A percentile compares a stretch with the other conserved stretches of the same genome.
These are phyloP conservation scores for Lepidocyrtoides sp. DNA, from an alignment of 2,888 invertebrate species.

Conservation along the genomic window DNA sequence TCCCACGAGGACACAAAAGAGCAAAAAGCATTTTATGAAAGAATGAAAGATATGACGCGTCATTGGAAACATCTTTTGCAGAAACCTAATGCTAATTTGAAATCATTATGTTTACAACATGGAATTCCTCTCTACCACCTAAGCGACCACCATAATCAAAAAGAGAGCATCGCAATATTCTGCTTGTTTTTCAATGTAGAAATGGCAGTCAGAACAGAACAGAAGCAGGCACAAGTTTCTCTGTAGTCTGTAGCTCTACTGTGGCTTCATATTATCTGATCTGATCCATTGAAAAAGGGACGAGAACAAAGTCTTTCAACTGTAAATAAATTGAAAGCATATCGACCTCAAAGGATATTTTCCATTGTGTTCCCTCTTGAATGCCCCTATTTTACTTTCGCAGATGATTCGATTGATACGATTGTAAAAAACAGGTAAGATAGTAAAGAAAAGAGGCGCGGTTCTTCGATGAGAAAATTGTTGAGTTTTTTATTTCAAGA, in stretches of 20 bases:
- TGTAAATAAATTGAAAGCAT: constrained; percentile 72
- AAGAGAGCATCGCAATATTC: not conserved
- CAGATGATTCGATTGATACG: constrained; percentile 65
- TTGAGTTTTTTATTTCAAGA: not conserved
- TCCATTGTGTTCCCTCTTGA: constrained; percentile 56
- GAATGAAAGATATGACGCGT: constrained; percentile 3
- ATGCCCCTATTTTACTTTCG: constrained; percentile 47
- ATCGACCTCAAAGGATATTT: constrained; percentile 71
- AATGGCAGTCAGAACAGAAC: not conserved
- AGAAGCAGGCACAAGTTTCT: not conserved
- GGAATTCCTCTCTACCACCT: too few species aligned
- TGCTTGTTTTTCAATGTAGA: too few species aligned
- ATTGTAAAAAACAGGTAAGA: constrained; percentile 66
- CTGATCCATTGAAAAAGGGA: not conserved
- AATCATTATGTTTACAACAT: not conserved
- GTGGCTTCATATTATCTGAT: not conserved
- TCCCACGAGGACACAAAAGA: constrained; percentile 11
- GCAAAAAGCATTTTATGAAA: not conserved
- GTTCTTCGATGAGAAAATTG: not conserved
- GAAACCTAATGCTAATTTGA: not conserved
- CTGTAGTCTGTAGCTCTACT: not conserved
- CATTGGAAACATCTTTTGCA: constrained; percentile 46
- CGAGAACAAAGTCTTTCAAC: constrained; percentile 64
- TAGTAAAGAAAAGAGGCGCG: constrained; percentile 5
- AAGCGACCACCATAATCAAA: not conserved